Percentiles rank a stretch among this genome's conserved stretches.
Conservation (phyloP, 2,888 invertebrate genomes). For the Parthenolecanium corni region DNA sequence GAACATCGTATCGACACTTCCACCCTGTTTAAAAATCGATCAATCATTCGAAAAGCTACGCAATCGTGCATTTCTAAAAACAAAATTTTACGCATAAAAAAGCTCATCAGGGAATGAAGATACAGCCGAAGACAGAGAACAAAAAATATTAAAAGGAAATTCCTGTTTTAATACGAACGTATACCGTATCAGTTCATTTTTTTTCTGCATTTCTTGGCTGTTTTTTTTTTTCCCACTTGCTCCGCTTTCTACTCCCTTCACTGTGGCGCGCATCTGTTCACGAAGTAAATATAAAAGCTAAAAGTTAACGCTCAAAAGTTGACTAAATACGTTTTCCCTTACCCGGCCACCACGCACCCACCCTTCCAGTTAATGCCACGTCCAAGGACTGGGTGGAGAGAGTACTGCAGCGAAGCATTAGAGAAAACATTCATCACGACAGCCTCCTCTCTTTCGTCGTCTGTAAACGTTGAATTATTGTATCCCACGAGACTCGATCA, state of each 20-base stretch:
- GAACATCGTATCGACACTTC: no score
- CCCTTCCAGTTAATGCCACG: no score
- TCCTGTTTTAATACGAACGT: conserved; percentile 23
- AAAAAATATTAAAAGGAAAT: conserved; percentile 26
- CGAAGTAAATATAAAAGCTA: conserved; percentile 22
- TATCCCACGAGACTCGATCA: conserved; percentile 36
- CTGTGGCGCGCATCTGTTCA: conserved; percentile 19
- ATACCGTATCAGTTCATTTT: no score
- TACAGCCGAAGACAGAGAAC: neutral
- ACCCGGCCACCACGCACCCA: neutral
- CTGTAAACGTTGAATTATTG: conserved; percentile 31
- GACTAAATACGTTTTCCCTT: conserved; percentile 12
- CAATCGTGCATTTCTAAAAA: neutral
- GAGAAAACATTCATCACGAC: conserved; percentile 22
- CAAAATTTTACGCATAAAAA: no score
- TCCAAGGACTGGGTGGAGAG: conserved; percentile 6
- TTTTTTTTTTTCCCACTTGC: no score
- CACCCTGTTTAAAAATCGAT: neutral
- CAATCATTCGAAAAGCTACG: conserved; percentile 13
- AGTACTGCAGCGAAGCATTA: conserved; percentile 17
- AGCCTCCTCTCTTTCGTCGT: conserved; percentile 7
- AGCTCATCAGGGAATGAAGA: neutral
- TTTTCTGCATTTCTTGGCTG: no score
- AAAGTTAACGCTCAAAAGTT: conserved; percentile 27
- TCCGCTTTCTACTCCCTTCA: no score